These are phyloP conservation scores for Antennarius striatus DNA, from an alignment of 2,113 vertebrate genomes.

Conservation along the genomic window DNA sequence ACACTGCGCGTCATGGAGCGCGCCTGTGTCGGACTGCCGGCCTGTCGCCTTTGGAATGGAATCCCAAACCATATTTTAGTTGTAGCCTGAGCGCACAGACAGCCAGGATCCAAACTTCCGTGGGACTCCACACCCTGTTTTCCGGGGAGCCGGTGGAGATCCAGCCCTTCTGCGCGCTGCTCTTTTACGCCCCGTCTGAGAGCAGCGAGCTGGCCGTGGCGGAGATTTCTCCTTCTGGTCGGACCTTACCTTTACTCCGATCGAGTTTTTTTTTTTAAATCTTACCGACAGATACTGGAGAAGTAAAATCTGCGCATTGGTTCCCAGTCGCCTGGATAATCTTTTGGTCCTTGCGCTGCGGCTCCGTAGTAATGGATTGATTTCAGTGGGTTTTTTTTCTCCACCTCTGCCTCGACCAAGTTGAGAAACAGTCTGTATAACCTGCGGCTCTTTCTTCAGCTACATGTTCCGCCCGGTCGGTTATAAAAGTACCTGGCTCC, in stretches of 20 bases:
- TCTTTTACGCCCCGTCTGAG: constrained; percentile 68
- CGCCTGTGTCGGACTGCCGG: not conserved
- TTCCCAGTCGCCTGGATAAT: constrained; percentile 13
- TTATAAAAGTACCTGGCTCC: constrained; percentile 70
- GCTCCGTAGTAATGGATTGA: constrained; percentile 79
- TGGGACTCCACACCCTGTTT: constrained; percentile 75
- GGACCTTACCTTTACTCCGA: constrained; percentile 48
- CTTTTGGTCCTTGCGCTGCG: constrained; percentile 36
- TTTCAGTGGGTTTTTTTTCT: constrained; percentile 54
- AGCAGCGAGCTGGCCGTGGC: constrained; percentile 67
- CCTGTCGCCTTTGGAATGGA: not conserved
- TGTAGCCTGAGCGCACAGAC: constrained; percentile 35
- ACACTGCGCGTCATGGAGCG: fast-evolving
- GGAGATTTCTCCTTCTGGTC: constrained; percentile 60
- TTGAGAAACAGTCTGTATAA: constrained; percentile 69
- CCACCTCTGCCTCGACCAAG: constrained; percentile 73
- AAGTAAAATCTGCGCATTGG: constrained; percentile 5
- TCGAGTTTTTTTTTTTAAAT: constrained; percentile 24
- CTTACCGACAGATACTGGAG: constrained; percentile 32
- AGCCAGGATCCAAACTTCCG: constrained; percentile 58
- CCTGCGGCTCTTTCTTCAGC: constrained; percentile 65
- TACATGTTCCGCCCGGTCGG: constrained; percentile 74
- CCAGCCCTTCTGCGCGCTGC: constrained; percentile 75
- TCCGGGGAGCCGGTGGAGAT: constrained; percentile 71
- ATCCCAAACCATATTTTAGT: constrained; percentile 63